Evolutionary conservation across 1,140 invertebrate species (phyloP).

Genomic region (Hetaerina americana): DNA sequence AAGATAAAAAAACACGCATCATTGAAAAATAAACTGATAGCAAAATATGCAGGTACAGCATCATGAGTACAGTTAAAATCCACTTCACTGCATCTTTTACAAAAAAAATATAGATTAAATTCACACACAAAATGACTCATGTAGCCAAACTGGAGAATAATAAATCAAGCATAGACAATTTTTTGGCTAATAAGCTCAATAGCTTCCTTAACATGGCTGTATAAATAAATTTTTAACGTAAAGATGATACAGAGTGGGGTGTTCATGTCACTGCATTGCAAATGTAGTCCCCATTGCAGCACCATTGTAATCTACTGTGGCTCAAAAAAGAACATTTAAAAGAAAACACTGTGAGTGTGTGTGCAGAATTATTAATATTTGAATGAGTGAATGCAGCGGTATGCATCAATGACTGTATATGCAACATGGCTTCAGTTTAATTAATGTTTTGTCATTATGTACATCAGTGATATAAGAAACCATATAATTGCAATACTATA

Average conservation of each 20-base stretch:
- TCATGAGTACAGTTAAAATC: neutral
- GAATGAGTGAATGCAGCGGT: neutral
- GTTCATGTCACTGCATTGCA: neutral
- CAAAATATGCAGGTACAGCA: neutral
- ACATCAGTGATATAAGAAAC: neutral
- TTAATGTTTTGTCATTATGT: neutral
- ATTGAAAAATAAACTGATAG: slow-evolving; percentile 1
- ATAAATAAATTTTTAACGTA: neutral
- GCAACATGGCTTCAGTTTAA: neutral
- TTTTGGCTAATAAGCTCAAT: neutral
- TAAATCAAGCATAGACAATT: neutral
- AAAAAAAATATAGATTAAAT: neutral
- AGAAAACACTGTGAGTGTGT: no score
- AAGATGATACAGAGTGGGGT: neutral
- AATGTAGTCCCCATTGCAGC: neutral
- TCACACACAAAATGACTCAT: neutral
- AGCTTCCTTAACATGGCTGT: neutral
- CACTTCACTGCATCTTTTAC: neutral
- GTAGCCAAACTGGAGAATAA: neutral
- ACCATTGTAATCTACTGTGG: neutral
- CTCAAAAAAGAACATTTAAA: neutral
- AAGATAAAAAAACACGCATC: neutral
- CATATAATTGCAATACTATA: neutral
- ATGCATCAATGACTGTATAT: neutral
- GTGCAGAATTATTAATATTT: neutral